Percentiles rank a stretch among this genome's conserved stretches.
These are phyloP conservation scores for Nymphicus hollandicus DNA, from an alignment of 2,113 vertebrate species.

Conservation along the genomic window DNA sequence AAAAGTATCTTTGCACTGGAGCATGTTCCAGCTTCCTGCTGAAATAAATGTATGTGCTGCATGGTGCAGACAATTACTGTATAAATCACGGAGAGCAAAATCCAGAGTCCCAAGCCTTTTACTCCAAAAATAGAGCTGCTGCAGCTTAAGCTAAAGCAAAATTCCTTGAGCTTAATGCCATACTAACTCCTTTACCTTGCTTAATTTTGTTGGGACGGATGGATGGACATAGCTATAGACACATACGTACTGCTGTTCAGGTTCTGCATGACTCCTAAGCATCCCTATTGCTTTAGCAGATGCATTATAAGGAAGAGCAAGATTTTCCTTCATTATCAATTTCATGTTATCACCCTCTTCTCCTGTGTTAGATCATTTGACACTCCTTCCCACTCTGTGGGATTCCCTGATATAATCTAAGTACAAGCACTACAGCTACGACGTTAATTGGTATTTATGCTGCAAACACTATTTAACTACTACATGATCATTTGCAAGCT, in stretches of 20 bases:
- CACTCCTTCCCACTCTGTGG: not conserved
- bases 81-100: not conserved
- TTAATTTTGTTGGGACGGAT: not conserved
- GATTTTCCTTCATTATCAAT: not conserved
- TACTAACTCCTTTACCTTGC: not conserved
- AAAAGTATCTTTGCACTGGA: not conserved
- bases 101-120: not conserved
- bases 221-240: not conserved
- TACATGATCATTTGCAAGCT: slow-evolving; percentile 61
- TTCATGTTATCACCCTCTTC: not conserved
- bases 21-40: not conserved
- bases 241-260: not conserved
- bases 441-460: slow-evolving; percentile 66
- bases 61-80: not conserved
- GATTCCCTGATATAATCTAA: not conserved
- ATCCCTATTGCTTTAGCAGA: not conserved
- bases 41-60: not conserved
- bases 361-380: not conserved
- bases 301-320: not conserved
- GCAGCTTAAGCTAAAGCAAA: not conserved
- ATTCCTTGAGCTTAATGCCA: not conserved
- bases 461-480: slow-evolving; percentile 53
- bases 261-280: not conserved
- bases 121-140: not conserved
- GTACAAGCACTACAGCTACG: not conserved